Percentiles rank a stretch among this genome's conserved stretches.
These are phyloP conservation scores for Verasper variegatus DNA, from an alignment of 2,113 vertebrate species.

Conservation along the genomic window DNA sequence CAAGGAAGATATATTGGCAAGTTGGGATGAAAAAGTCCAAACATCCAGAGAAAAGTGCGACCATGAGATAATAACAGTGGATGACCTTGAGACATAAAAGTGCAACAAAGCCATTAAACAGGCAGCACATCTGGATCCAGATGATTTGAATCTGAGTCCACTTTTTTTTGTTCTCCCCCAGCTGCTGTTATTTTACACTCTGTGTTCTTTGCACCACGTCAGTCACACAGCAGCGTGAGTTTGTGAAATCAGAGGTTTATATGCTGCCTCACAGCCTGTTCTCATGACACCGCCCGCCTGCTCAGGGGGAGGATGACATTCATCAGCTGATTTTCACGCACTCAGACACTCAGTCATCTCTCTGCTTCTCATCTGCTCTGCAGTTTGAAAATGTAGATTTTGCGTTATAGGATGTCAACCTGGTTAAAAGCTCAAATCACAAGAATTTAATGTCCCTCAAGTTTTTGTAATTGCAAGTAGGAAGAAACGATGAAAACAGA, in stretches of 20 bases:
- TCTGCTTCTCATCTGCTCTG: not conserved
- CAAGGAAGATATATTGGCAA: too few relatives aligned
- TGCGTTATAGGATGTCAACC: not conserved
- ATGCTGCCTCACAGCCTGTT: slow-evolving; percentile 34
- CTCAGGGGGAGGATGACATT: slow-evolving; percentile 43
- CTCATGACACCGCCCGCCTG: slow-evolving; percentile 8
- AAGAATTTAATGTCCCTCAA: not conserved
- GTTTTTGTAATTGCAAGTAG: not conserved
- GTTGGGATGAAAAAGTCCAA: not conserved
- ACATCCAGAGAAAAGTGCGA: not conserved
- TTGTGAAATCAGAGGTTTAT: slow-evolving; percentile 50
- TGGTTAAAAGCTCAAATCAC: not conserved
- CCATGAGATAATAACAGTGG: not conserved
- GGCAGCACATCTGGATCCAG: not conserved
- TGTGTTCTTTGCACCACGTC: slow-evolving; percentile 38
- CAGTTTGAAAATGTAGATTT: not conserved
- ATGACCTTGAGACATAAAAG: not conserved
- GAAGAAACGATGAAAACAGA: not conserved
- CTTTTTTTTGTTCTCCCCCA: slow-evolving; percentile 4
- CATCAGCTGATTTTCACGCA: slow-evolving; percentile 17
- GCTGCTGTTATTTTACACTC: slow-evolving; percentile 49
- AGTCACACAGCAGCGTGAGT: slow-evolving; percentile 45
- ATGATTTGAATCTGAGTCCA: not conserved
- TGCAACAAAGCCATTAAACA: not conserved
- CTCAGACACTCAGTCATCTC: slow-evolving; percentile 2